Evolutionary conservation across 2,797 vertebrate genomes (phyloP).

Genomic region (Fringilla coelebs): DNA sequence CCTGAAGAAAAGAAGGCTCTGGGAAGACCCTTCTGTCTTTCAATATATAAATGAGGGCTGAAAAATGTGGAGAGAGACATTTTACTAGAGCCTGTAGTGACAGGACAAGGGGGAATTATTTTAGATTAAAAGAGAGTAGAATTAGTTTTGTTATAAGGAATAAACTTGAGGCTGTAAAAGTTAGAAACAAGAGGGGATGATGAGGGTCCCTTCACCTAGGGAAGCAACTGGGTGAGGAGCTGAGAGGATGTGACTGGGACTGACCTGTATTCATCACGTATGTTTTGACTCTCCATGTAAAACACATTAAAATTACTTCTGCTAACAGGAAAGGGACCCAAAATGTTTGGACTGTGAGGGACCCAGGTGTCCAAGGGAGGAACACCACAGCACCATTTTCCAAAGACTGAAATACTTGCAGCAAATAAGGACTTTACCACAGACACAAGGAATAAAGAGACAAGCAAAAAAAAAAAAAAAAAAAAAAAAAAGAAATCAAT

Average conservation of each 20-base stretch:
- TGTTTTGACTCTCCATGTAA: background rate
- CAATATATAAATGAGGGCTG: background rate
- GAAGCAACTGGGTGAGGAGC: background rate
- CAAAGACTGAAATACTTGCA: background rate
- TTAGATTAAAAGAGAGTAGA: background rate
- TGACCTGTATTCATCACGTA: background rate
- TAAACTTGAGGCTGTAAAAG: background rate
- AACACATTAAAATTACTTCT: background rate
- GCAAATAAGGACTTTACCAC: background rate
- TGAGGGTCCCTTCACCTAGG: background rate
- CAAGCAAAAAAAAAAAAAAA: background rate
- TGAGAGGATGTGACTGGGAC: background rate
- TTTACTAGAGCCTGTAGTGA: background rate
- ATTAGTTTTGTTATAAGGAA: background rate
- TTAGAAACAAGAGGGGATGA: background rate
- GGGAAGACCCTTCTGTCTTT: background rate
- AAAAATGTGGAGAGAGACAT: background rate
- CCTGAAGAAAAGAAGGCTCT: background rate
- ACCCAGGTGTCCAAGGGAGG: background rate
- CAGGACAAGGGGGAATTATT: background rate
- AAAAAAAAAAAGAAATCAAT: rapidly evolving
- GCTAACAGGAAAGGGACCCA: background rate
- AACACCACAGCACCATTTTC: background rate
- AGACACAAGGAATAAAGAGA: background rate
- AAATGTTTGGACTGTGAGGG: background rate